These are phyloP conservation scores for Amphiprion clarkii DNA, from an alignment of 2,797 vertebrate genomes.

Conservation along the genomic window DNA sequence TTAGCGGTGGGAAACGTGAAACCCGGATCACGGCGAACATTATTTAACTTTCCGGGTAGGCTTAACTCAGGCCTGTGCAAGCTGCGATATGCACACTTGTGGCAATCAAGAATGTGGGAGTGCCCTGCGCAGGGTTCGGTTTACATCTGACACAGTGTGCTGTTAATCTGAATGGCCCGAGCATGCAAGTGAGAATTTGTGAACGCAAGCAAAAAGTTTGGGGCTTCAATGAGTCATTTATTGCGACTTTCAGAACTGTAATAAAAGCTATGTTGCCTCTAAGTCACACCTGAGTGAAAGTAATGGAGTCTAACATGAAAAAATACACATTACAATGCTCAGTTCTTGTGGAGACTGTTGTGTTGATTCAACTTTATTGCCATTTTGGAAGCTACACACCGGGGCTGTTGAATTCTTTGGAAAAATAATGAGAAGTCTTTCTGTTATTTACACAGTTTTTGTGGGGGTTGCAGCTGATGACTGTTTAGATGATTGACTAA, in stretches of 20 bases:
- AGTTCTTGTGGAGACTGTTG: neutral
- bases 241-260: constrained; percentile 1
- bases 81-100: constrained; percentile 78
- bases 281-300: neutral
- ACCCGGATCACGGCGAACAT: constrained; percentile 71
- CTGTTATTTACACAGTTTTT: neutral
- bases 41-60: constrained; percentile 77
- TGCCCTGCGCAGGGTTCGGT: constrained; percentile 49
- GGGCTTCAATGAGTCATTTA: constrained; percentile 7
- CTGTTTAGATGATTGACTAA: neutral
- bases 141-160: constrained; percentile 63
- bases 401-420: neutral
- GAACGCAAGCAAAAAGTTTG: constrained; percentile 8
- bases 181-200: constrained; percentile 36
- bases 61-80: constrained; percentile 66
- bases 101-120: constrained; percentile 79
- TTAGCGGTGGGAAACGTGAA: constrained; percentile 73
- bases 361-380: neutral
- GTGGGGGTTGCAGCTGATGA: neutral
- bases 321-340: neutral
- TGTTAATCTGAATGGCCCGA: constrained; percentile 52
- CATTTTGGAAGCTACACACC: neutral
- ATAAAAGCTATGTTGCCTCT: neutral
- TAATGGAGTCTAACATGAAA: neutral
- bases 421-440: neutral